Evolutionary conservation across 2,888 invertebrate species (phyloP), one percentile per base, ranked within the genome.

Genomic region (Lithophane socia): DNA sequence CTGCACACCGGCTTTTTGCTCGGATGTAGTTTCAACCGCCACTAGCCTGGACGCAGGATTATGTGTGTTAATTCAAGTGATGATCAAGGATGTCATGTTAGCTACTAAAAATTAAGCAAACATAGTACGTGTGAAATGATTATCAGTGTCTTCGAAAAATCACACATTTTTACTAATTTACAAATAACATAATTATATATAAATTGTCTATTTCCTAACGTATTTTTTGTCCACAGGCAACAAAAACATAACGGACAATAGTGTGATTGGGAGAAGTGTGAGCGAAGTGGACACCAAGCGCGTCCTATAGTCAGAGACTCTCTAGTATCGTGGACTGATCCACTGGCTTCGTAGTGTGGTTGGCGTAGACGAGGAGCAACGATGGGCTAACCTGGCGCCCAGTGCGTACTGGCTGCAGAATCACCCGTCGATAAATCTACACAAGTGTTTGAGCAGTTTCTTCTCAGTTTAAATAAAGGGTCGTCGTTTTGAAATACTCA

Each of bases 221-320:
- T 29, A 18, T 44, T 66, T 44, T 86, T 88, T 80, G 84, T 83
- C 93, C 94, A 54, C 94, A 96, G 96, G 93, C 82, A 92, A 89
- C 90, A 95, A 94, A 93, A 96, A 95, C 90, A 90, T 95, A 87
- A 96, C 96, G 91, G 93, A 95, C 93, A 95, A 94, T 94, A 94
- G 92, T 92, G 95, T 95, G 92, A 92, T 92, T 89, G 93, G 90
- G 80, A 94, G 93, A 91, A 92, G 91, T 85, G 90, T 89, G 77
- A 89, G 89, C 88, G 92, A 91, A 81, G 87, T 91, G 85, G 93
- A 92, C 87, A 90, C 91, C 76, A 90, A 91, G 78, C 94, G 92
- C 88, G 91, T 93, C 87, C 94, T 94, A 90, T 95, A 95, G 93
- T 94, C 93, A 91, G 91, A 92, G 90, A 93, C 91, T 91, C 87